phyloP scores from a whole-genome alignment of 1,140 invertebrate species.

The Mercenaria mercenaria region DNA sequence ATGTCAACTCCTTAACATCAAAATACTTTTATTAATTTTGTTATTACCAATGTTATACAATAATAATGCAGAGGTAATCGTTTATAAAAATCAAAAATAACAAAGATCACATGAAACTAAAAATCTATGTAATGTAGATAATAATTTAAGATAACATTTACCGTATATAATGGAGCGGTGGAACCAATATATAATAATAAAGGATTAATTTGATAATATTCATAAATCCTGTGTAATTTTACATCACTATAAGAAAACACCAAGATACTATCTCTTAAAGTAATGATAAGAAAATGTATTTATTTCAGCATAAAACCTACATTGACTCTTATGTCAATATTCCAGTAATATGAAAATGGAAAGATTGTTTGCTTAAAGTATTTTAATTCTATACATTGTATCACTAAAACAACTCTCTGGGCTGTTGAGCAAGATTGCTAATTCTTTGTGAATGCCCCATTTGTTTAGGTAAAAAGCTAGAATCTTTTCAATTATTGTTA shows the following conservation, averaged over 20 bases:
- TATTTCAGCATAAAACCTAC: constrained; percentile 38
- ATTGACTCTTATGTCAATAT: constrained; percentile 31
- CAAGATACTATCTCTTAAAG: constrained; percentile 31
- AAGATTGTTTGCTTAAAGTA: constrained; percentile 25
- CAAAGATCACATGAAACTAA: background rate
- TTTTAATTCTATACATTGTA: constrained; percentile 48
- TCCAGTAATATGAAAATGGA: constrained; percentile 55
- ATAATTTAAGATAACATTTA: constrained; percentile 1
- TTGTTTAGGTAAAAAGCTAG: constrained; percentile 53
- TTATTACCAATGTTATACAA: no score
- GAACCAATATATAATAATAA: background rate
- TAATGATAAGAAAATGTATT: constrained; percentile 54
- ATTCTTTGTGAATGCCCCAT: constrained; percentile 56
- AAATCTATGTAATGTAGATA: background rate
- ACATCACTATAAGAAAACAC: constrained; percentile 4
- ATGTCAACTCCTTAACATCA: no score
- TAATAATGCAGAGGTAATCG: no score
- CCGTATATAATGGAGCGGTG: background rate
- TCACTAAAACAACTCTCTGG: constrained; percentile 43
- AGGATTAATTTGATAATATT: constrained; percentile 53
- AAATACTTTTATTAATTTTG: no score
- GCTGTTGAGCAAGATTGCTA: background rate
- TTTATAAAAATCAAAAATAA: no score
- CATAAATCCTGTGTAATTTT: constrained; percentile 58
- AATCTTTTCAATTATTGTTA: background rate